phyloP scores from a whole-genome alignment of 2,797 vertebrate species.

The Hyperoplus lanceolatus region DNA sequence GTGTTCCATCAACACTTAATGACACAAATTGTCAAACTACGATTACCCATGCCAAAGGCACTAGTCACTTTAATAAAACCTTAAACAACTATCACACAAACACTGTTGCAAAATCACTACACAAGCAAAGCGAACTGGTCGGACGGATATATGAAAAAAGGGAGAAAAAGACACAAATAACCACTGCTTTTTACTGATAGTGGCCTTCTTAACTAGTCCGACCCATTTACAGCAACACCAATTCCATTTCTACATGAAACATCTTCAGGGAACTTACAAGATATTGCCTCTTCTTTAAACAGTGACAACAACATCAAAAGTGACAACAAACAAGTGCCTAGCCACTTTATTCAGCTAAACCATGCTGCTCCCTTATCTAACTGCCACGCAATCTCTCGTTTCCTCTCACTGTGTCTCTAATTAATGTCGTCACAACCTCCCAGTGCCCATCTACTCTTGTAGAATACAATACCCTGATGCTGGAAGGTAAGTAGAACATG shows the following conservation, averaged over 20 bases:
- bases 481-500: conserved; percentile 61
- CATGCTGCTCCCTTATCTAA: conserved; percentile 4
- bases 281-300: not conserved
- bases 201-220: not conserved
- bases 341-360: conserved; percentile 13
- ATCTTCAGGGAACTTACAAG: not conserved
- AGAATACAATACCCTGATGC: conserved; percentile 62
- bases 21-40: conserved; percentile 26
- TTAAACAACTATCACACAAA: not conserved
- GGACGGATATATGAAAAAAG: not conserved
- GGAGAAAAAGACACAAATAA: not conserved
- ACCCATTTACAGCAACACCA: not conserved
- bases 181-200: not conserved
- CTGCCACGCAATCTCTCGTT: conserved; percentile 14
- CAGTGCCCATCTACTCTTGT: conserved; percentile 50
- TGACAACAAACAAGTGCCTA: not conserved
- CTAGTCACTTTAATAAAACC: conserved; percentile 6
- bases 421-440: conserved; percentile 62
- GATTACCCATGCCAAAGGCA: conserved; percentile 23
- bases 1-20: conserved; percentile 39
- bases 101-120: not conserved
- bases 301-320: not conserved
- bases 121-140: not conserved
- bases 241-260: not conserved
- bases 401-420: conserved; percentile 47